Percentiles rank a stretch among this genome's conserved stretches.
phyloP scores from a whole-genome alignment of 2,888 invertebrate species.

The Spialia ferax region DNA sequence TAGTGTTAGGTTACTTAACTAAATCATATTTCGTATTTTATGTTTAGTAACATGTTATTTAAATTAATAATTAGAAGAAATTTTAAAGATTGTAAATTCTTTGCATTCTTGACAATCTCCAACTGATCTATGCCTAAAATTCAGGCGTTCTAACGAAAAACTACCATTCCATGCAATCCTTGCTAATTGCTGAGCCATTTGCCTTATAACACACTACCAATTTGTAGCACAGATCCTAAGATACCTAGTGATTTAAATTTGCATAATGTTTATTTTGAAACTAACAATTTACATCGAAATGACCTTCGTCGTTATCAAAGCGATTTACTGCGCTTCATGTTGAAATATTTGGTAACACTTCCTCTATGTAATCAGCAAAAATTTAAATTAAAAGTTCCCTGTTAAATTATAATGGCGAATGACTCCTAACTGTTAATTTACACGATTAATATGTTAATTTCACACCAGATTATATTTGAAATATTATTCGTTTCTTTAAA shows the following conservation, averaged over 20 bases:
- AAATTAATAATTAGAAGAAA: background rate
- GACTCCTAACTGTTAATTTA: background rate
- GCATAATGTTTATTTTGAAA: slow-evolving; percentile 9
- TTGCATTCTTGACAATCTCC: no score
- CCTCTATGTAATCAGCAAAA: slow-evolving; percentile 3
- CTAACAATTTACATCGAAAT: background rate
- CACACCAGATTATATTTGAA: background rate
- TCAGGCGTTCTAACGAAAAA: no score
- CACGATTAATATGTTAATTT: background rate
- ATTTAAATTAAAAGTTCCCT: background rate
- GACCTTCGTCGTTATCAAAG: slow-evolving; percentile 17
- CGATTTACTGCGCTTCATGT: background rate
- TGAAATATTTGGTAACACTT: slow-evolving; percentile 16
- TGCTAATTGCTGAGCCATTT: background rate
- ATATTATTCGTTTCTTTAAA: no score
- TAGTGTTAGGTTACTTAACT: background rate
- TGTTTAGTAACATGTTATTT: background rate
- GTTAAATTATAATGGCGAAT: background rate
- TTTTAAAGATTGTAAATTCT: background rate
- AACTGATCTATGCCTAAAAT: no score
- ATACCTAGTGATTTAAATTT: background rate
- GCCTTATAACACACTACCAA: background rate
- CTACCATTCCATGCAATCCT: background rate
- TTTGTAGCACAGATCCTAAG: no score
- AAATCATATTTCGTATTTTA: background rate